These are phyloP conservation scores for Apodemus speciosus DNA, from an alignment of 2,113 vertebrate genomes.

Conservation along the genomic window DNA sequence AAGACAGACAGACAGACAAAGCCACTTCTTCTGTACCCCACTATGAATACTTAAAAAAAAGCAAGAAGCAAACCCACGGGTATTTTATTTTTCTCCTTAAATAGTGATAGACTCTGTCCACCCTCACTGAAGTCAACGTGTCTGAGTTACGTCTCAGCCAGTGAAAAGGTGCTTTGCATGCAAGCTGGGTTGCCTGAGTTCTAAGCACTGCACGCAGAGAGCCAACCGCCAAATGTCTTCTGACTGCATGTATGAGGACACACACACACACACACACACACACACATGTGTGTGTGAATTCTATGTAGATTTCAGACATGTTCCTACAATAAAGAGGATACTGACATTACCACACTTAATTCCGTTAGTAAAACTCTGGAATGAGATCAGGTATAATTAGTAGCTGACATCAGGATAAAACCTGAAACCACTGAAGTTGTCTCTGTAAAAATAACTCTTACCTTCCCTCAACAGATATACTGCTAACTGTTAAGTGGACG, in stretches of 20 bases:
- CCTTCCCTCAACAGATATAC: background rate
- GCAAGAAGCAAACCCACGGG: background rate
- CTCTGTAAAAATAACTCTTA: constrained; percentile 29
- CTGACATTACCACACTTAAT: background rate
- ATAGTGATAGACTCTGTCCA: background rate
- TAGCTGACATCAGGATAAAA: constrained; percentile 27
- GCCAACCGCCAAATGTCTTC: too few species aligned
- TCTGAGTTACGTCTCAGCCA: too few species aligned
- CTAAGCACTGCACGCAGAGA: background rate
- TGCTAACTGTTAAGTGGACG: constrained; percentile 27
- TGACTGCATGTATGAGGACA: background rate
- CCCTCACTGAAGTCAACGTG: background rate
- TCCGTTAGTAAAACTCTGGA: background rate
- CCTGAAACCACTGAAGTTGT: background rate
- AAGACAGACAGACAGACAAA: background rate
- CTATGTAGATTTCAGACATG: background rate
- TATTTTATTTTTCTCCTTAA: constrained; percentile 5
- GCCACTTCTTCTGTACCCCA: background rate
- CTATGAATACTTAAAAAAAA: background rate
- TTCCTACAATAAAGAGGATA: constrained; percentile 28
- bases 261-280: background rate
- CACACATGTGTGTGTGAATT: background rate
- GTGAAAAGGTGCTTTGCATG: background rate
- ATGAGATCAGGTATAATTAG: background rate
- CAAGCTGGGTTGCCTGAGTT: background rate